phyloP scores from a whole-genome alignment of 2,888 invertebrate genomes.

The Pocota personata region DNA sequence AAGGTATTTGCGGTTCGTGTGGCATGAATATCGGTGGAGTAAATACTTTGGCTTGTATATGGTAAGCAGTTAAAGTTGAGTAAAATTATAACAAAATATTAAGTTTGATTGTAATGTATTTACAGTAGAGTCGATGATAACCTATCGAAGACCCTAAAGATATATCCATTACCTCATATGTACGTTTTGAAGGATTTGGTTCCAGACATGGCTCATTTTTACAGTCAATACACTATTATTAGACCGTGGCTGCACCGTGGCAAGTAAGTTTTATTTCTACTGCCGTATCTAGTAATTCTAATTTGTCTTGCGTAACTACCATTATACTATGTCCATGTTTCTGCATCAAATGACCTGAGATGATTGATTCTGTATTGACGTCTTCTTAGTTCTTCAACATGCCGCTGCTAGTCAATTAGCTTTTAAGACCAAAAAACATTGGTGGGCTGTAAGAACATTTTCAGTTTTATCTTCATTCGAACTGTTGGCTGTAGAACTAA shows the following conservation, averaged over 20 bases:
- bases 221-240: conserved; percentile 95
- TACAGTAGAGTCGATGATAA: conserved; percentile 79
- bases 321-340: too few relatives aligned
- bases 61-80: conserved; percentile 72
- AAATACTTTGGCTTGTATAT: conserved; percentile 96
- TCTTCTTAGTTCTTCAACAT: too few relatives aligned
- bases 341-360: too few relatives aligned
- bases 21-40: conserved; percentile 98
- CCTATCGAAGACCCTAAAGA: conserved; percentile 87
- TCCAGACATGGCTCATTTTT: conserved; percentile 97
- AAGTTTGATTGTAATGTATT: neutral
- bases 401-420: too few relatives aligned
- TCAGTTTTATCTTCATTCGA: too few relatives aligned
- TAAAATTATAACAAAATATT: too few relatives aligned
- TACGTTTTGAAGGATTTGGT: conserved; percentile 97
- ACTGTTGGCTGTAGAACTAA: too few relatives aligned
- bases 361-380: too few relatives aligned
- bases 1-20: conserved; percentile 99
- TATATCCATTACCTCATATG: conserved; percentile 99
- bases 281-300: neutral
- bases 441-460: too few relatives aligned
- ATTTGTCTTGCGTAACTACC: too few relatives aligned
- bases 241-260: conserved; percentile 96
- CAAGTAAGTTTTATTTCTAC: conserved; percentile 81
- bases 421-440: too few relatives aligned